Evolutionary conservation across 1,140 invertebrate genomes (phyloP), one percentile per base, ranked within the genome.

Genomic region (Scaptomyza montana): DNA sequence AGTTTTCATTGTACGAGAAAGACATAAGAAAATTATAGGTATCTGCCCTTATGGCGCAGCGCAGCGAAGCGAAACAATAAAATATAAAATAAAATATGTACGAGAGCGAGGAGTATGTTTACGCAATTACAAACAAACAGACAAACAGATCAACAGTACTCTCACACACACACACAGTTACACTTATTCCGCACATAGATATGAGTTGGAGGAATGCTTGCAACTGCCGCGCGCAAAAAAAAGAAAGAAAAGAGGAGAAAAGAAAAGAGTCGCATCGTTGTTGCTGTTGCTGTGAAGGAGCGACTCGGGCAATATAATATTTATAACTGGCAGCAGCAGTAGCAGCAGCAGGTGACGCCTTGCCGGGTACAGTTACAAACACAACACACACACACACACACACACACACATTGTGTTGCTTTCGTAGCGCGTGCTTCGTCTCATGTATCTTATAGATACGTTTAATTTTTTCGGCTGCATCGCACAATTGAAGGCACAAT

Each of bases 1-100:
- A 45, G 80, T 85, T 86, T 85, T 78, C 84, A 87, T 82, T 89
- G 84, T 87, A 87, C 72, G 74, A 43, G 39, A 43, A 89, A 87
- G 84, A 87, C 84, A 87, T 76, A 90, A 89, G 87, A 90, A 90
- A 90, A 90, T 90, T 90, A 90, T 90, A 90, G 87, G 87, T 90
- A 90, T 90, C 80, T 90, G 87, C 87, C 87, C 87, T 90, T 90
- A 82, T 90, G 89, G 87, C 87, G 82, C 70, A 75, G 84, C 76
- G 87, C 87, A 90, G 84, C 87, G 87, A 81, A 90, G 87, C 87
- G 87, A 87, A 90, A 90, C 89, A 90, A 90, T 87, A 90, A 90
- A 90, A 90, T 89, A 87, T 80, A 90, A 87, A 89, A 87, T 87
- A 87, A 87, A 87, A 87, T 87, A 87, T 87, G 84, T 87, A 87